A percentile compares a stretch with the other conserved stretches of the same genome.
Evolutionary conservation across 2,113 vertebrate genomes (phyloP).

Genomic region (Pygathrix nemaeus): DNA sequence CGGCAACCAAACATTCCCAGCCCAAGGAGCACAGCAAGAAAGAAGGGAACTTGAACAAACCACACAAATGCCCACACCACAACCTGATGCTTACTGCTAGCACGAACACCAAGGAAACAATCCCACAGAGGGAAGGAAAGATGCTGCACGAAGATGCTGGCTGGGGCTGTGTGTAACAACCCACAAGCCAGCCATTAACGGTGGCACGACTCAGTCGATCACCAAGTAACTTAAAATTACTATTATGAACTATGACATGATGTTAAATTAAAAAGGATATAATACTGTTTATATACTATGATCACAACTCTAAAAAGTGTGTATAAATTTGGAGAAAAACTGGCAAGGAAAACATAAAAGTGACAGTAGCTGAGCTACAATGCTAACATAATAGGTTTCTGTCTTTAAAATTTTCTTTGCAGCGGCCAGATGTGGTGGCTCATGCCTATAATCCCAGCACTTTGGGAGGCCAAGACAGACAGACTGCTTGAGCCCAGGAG

Average conservation of each 20-base stretch:
- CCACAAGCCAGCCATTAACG: accelerated
- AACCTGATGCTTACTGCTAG: not conserved
- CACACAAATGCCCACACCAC: not conserved
- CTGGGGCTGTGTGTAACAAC: accelerated
- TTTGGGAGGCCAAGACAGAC: not conserved
- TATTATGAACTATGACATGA: not conserved
- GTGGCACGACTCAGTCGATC: accelerated
- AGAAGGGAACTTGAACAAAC: not conserved
- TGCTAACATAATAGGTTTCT: not conserved
- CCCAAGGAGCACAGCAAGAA: not conserved
- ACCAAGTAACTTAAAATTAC: not conserved
- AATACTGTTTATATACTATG: not conserved
- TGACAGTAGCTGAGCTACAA: not conserved
- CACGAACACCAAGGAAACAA: not conserved
- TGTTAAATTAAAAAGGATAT: not conserved
- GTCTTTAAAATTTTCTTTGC: not conserved
- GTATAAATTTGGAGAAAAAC: not conserved
- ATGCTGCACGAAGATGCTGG: accelerated
- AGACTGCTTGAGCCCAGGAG: not conserved
- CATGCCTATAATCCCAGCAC: not conserved
- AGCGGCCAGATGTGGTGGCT: not conserved
- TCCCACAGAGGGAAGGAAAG: not conserved
- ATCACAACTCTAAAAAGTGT: not conserved
- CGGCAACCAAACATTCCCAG: not conserved
- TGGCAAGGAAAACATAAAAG: not conserved